A percentile compares a stretch with the other conserved stretches of the same genome.
These are phyloP conservation scores for Buteo buteo DNA, from an alignment of 2,113 vertebrate genomes.

Conservation along the genomic window DNA sequence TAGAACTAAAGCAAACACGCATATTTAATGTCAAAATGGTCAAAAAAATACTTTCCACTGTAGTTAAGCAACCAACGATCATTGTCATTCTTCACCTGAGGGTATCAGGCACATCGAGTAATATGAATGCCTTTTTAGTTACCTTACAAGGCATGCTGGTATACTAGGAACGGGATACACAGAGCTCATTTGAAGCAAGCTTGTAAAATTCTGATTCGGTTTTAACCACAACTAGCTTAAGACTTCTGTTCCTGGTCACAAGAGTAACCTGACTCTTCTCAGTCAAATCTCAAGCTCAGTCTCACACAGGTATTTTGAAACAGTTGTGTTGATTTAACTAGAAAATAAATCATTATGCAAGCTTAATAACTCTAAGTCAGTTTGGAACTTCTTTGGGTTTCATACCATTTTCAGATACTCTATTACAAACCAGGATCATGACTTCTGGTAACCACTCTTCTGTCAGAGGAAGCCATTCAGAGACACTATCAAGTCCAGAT, in stretches of 20 bases:
- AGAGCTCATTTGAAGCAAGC: not conserved
- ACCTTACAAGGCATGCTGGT: not conserved
- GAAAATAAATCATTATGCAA: not conserved
- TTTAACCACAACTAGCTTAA: not conserved
- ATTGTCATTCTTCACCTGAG: not conserved
- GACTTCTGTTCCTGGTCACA: not conserved
- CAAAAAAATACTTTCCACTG: not conserved
- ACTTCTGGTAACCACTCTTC: constrained; percentile 91
- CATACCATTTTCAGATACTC: constrained; percentile 87
- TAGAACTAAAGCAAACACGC: not conserved
- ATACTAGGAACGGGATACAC: not conserved
- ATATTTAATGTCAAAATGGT: not conserved
- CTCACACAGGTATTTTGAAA: not conserved
- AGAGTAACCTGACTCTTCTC: not conserved
- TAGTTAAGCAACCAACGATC: not conserved
- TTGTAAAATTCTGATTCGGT: not conserved
- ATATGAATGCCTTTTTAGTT: not conserved
- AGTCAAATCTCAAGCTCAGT: not conserved
- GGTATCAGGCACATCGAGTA: not conserved
- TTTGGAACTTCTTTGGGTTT: not conserved
- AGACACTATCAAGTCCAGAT: constrained; percentile 82
- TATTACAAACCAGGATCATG: constrained; percentile 93
- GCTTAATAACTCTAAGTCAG: not conserved
- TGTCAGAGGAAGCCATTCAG: constrained; percentile 86
- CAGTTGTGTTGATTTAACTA: not conserved